Percentiles rank a stretch among this genome's conserved stretches.
phyloP scores from a whole-genome alignment of 2,113 vertebrate species.

The Kryptolebias marmoratus region DNA sequence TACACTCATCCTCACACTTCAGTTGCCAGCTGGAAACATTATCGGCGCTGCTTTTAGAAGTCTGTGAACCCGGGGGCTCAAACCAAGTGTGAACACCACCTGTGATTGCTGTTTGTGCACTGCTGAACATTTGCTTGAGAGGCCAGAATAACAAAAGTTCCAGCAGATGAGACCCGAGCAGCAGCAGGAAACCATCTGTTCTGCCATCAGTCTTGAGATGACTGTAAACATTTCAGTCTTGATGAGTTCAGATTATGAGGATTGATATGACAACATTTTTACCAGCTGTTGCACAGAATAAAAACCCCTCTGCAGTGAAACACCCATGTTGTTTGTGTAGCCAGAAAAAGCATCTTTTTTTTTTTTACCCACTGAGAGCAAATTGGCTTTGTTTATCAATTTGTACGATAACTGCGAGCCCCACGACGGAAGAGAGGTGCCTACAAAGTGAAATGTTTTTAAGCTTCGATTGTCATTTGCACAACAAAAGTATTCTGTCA shows the following conservation, averaged over 20 bases:
- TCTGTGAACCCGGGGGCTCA: conserved; percentile 26
- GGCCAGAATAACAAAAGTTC: conserved; percentile 30
- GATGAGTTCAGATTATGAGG: conserved; percentile 5
- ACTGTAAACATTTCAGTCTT: conserved; percentile 30
- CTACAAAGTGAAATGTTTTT: conserved; percentile 48
- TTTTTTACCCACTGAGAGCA: conserved; percentile 6
- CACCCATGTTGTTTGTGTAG: background rate
- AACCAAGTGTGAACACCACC: conserved; percentile 46
- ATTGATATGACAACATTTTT: background rate
- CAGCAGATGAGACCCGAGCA: conserved; percentile 29
- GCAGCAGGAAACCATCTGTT: conserved; percentile 48
- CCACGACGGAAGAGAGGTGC: conserved; percentile 41
- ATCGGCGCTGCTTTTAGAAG: conserved; percentile 22
- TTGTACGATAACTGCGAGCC: conserved; percentile 20
- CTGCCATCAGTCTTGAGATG: conserved; percentile 24
- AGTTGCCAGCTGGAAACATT: conserved; percentile 16
- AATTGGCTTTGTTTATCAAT: conserved; percentile 55
- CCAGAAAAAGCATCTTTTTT: background rate
- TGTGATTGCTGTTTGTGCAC: conserved; percentile 37
- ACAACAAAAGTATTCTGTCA: conserved; percentile 59
- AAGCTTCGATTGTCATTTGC: conserved; percentile 56
- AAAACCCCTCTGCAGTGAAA: background rate
- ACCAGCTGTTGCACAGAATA: conserved; percentile 4
- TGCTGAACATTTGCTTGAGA: conserved; percentile 45
- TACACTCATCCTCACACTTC: conserved; percentile 6